Percentiles rank a stretch among this genome's conserved stretches.
These are phyloP conservation scores for Bombus vancouverensis DNA, from an alignment of 1,140 invertebrate genomes.

Conservation along the genomic window DNA sequence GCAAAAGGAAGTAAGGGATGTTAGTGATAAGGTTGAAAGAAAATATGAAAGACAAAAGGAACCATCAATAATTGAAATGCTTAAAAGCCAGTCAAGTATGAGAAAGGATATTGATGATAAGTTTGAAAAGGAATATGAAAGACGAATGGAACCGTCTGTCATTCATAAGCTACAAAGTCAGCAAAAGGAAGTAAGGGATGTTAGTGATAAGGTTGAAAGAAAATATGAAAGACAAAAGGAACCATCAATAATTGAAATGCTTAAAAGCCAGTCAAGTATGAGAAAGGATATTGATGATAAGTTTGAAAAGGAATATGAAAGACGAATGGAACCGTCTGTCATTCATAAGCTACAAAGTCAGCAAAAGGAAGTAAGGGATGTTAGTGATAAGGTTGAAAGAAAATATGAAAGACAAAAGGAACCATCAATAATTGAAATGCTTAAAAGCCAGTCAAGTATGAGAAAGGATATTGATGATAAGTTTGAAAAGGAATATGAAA, in stretches of 20 bases:
- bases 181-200: neutral
- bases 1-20: neutral
- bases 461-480: too few relatives aligned
- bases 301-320: neutral
- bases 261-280: neutral
- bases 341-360: neutral
- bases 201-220: neutral
- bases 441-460: too few relatives aligned
- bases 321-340: neutral
- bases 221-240: neutral
- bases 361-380: too few relatives aligned
- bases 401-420: too few relatives aligned
- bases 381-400: too few relatives aligned
- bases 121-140: neutral
- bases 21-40: neutral
- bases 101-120: neutral
- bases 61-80: too few relatives aligned
- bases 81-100: too few relatives aligned
- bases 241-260: neutral
- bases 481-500: too few relatives aligned
- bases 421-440: too few relatives aligned
- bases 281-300: neutral
- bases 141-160: neutral
- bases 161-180: neutral
- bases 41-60: neutral